Percentiles rank a stretch among this genome's conserved stretches.
These are phyloP conservation scores for Syngnathus scovelli DNA, from an alignment of 2,113 vertebrate species.

Conservation along the genomic window DNA sequence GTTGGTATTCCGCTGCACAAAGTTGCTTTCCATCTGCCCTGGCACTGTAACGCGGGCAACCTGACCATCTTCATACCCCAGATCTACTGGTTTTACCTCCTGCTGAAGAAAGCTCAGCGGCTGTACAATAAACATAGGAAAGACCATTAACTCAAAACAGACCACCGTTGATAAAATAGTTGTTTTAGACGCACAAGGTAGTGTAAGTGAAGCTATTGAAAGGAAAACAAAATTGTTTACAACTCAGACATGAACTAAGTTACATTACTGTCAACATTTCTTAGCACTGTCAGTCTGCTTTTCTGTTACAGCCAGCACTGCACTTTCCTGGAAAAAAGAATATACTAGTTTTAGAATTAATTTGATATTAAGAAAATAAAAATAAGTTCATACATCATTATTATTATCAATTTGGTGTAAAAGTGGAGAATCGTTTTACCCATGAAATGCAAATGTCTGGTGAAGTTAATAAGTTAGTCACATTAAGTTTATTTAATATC, in stretches of 20 bases:
- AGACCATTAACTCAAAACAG: conserved; percentile 5
- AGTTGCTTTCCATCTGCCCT: conserved; percentile 77
- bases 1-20: conserved; percentile 67
- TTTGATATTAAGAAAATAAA: too few species aligned
- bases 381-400: too few species aligned
- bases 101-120: conserved; percentile 77
- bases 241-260: neutral
- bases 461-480: too few species aligned
- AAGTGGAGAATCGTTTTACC: too few species aligned
- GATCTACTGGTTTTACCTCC: conserved; percentile 84
- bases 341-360: neutral
- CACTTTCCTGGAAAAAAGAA: neutral
- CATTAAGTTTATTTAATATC: too few species aligned
- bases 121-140: conserved; percentile 67
- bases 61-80: conserved; percentile 81
- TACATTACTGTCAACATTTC: neutral
- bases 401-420: too few species aligned
- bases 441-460: too few species aligned
- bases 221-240: neutral
- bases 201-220: neutral
- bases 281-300: neutral
- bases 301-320: conserved; percentile 1
- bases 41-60: conserved; percentile 82
- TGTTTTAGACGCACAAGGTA: neutral
- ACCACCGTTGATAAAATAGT: neutral